phyloP scores from a whole-genome alignment of 2,797 vertebrate genomes.

The Adelosebastes latens region DNA sequence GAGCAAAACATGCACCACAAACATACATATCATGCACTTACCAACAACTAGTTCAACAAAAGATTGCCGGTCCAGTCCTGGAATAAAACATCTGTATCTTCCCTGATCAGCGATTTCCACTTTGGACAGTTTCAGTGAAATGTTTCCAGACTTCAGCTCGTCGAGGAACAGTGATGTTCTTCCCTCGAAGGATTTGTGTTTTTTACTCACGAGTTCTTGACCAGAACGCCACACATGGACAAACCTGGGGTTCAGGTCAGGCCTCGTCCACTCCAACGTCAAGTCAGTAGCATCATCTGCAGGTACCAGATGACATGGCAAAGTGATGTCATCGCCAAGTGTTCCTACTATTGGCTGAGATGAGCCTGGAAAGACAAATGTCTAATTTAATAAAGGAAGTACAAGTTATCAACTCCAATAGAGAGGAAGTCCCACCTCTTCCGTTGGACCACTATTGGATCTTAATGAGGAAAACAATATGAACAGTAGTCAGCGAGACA shows the following conservation, averaged over 20 bases:
- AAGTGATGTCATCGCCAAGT: slow-evolving; percentile 20
- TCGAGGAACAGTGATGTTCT: slow-evolving; percentile 40
- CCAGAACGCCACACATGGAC: background rate
- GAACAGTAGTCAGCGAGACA: too few relatives aligned
- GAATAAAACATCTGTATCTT: slow-evolving; percentile 55
- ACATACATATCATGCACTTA: background rate
- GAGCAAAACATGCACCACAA: background rate
- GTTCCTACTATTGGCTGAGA: background rate
- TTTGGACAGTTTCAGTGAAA: slow-evolving; percentile 41
- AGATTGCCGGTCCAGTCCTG: background rate
- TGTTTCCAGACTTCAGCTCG: slow-evolving; percentile 28
- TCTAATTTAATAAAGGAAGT: background rate
- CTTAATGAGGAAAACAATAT: accelerated
- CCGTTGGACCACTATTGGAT: too few relatives aligned
- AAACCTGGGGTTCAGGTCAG: background rate
- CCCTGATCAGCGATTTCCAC: slow-evolving; percentile 48
- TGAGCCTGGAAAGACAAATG: background rate
- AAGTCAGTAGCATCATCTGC: background rate
- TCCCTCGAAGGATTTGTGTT: slow-evolving; percentile 7
- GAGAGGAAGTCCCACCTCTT: too few relatives aligned
- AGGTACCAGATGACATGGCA: slow-evolving; percentile 7
- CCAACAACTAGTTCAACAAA: background rate
- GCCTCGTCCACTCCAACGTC: slow-evolving; percentile 43
- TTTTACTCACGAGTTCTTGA: background rate
- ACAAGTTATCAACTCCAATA: too few relatives aligned